A percentile compares a stretch with the other conserved stretches of the same genome.
phyloP scores from a whole-genome alignment of 2,113 vertebrate genomes.

The Neolamprologus sp. region DNA sequence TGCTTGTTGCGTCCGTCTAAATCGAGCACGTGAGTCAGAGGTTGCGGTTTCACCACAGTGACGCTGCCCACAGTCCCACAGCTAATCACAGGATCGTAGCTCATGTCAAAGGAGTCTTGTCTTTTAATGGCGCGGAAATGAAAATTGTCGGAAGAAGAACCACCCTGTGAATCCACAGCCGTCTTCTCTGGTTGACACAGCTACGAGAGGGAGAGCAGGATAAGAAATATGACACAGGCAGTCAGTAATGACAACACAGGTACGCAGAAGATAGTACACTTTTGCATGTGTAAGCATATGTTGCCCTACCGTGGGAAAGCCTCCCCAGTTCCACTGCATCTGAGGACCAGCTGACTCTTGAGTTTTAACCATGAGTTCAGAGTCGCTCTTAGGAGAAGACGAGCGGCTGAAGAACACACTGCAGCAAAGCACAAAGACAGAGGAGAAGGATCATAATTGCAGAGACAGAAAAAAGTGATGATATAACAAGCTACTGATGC shows the following conservation, averaged over 20 bases:
- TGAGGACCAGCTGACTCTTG: conserved; percentile 70
- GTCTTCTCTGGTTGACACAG: conserved; percentile 51
- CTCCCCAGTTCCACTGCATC: conserved; percentile 91
- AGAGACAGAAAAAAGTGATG: background rate
- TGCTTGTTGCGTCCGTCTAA: background rate
- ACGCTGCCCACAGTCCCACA: conserved; percentile 24
- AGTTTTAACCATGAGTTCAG: conserved; percentile 78
- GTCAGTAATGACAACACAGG: background rate
- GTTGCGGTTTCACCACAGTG: conserved; percentile 64
- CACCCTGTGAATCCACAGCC: conserved; percentile 8
- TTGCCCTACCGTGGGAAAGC: conserved; percentile 78
- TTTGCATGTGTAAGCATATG: background rate
- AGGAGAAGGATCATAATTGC: background rate
- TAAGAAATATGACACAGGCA: background rate
- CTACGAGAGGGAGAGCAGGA: conserved; percentile 16
- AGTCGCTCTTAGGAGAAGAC: conserved; percentile 85
- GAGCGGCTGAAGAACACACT: conserved; percentile 58
- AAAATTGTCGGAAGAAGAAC: conserved; percentile 9
- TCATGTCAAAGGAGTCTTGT: conserved; percentile 66
- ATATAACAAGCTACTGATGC: background rate
- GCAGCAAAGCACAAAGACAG: background rate
- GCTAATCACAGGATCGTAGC: background rate
- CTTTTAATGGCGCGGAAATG: conserved; percentile 70
- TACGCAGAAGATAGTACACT: background rate
- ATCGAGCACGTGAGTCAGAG: conserved; percentile 37